phyloP scores from a whole-genome alignment of 2,797 vertebrate species.

The Anableps anableps region DNA sequence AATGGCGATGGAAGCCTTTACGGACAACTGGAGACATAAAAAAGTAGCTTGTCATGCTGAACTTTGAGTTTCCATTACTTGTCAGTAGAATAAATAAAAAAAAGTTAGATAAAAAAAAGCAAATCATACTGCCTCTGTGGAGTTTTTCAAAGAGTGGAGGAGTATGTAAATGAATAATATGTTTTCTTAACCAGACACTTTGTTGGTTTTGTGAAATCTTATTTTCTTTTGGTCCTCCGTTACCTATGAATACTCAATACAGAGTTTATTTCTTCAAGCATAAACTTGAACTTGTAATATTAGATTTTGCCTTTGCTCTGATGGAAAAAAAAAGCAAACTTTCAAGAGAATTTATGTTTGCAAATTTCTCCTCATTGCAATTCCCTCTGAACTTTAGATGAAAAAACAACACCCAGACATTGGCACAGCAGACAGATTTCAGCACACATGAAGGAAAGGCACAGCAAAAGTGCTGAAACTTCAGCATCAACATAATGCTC shows the following conservation, averaged over 20 bases:
- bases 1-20: not conserved
- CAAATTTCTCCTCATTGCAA: conserved; percentile 19
- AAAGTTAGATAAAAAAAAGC: conserved; percentile 9
- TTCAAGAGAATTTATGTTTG: conserved; percentile 31
- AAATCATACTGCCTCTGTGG: not conserved
- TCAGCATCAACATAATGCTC: conserved; percentile 50
- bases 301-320: conserved; percentile 2
- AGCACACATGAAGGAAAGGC: conserved; percentile 35
- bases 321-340: conserved; percentile 28
- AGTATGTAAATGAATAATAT: conserved; percentile 15
- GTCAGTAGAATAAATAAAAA: conserved; percentile 16
- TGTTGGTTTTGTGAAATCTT: conserved; percentile 17
- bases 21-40: not conserved
- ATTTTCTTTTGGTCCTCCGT: conserved; percentile 28
- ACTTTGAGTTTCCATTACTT: not conserved
- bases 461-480: conserved; percentile 68
- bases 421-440: conserved; percentile 46
- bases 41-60: not conserved
- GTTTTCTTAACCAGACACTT: conserved; percentile 30
- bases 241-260: conserved; percentile 10
- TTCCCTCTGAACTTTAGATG: conserved; percentile 26
- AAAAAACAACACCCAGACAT: conserved; percentile 27
- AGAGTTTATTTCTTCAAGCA: not conserved
- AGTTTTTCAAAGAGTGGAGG: conserved; percentile 6
- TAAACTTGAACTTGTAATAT: conserved; percentile 9